Percentiles rank a stretch among this genome's conserved stretches.
phyloP scores from a whole-genome alignment of 2,888 invertebrate species.

The Mongoloraphidia duomilia region DNA sequence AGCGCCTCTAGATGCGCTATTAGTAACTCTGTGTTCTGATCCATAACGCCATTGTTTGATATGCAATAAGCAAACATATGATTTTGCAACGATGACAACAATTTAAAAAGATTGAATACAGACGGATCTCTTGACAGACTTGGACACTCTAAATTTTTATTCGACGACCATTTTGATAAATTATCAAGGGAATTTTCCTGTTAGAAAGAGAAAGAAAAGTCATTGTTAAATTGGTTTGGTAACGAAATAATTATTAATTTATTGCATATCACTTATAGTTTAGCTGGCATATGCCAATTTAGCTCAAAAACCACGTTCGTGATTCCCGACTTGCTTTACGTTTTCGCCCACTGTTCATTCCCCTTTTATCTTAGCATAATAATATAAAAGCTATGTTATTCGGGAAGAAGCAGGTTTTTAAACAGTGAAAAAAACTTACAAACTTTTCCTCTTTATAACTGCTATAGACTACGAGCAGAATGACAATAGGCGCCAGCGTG shows the following conservation, averaged over 20 bases:
- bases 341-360: too few relatives aligned
- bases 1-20: conserved; percentile 23
- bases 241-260: conserved; percentile 5
- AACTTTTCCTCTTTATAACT: too few relatives aligned
- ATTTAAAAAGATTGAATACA: conserved; percentile 32
- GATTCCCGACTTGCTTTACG: too few relatives aligned
- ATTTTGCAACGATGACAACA: conserved; percentile 42
- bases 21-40: conserved; percentile 15
- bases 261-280: too few relatives aligned
- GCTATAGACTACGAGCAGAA: too few relatives aligned
- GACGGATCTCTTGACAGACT: conserved; percentile 20
- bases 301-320: too few relatives aligned
- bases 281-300: too few relatives aligned
- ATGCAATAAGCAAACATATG: conserved; percentile 39
- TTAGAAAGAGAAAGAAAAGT: neutral
- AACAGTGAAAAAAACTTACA: too few relatives aligned
- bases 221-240: neutral
- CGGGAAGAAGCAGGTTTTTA: too few relatives aligned
- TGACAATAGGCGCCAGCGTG: too few relatives aligned
- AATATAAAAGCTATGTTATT: too few relatives aligned
- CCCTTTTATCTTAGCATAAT: too few relatives aligned
- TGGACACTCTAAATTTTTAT: neutral
- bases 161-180: conserved; percentile 9
- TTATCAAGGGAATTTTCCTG: conserved; percentile 27
- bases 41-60: neutral